Base-by-base conservation (phyloP, 1,140 invertebrate species). In the Planococcus citri region DNA sequence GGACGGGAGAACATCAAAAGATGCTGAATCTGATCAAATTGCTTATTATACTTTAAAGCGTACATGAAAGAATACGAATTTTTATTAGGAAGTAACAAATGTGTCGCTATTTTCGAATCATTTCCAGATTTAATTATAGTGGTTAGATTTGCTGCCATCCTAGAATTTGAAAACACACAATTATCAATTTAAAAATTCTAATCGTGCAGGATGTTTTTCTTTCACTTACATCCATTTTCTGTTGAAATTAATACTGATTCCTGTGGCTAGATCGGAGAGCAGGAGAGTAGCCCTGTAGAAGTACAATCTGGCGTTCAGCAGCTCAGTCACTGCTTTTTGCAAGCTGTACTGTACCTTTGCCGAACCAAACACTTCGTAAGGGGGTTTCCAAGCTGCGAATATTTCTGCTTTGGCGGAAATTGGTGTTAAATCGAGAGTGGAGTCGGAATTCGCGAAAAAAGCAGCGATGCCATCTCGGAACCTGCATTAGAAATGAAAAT, bases 81-180 rank as follows among this genome's bases (percentile, higher is more conserved):
- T 1, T 83, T 84, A 64, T 84, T 82, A 2, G 86, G 86, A 1
- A 87, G 75, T 68, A 82, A 82, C 0, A 85, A 75, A 71, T 82
- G 80, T 0, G 84, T 77, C 0, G 81, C 73, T 1, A 83, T 77
- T 68, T 68, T 68, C 0, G 70, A 57, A 68, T 76, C 70, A 41
- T 27, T 71, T 22, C 10, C 6, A 24, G 60, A 64, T 4, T 64
- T 64, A 3, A 71, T 71, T 58, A 69, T 69, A 4, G 71, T 58
- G 0, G 71, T 71, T 4, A 68, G 67, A 22, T 71, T 71, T 0
- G 71, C 33, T 51, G 69, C 64, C n/a, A 71, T 69, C 17, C 71
- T 71, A 27, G 60, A 29, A 60, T 9, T 64, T 64, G 20, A 64
- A 64, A 60, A 60, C n/a, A 60, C 20, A 60, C 20, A 60, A 20